Evolutionary conservation across 1,140 invertebrate species (phyloP).

Genomic region (Aporrectodea caliginosa): DNA sequence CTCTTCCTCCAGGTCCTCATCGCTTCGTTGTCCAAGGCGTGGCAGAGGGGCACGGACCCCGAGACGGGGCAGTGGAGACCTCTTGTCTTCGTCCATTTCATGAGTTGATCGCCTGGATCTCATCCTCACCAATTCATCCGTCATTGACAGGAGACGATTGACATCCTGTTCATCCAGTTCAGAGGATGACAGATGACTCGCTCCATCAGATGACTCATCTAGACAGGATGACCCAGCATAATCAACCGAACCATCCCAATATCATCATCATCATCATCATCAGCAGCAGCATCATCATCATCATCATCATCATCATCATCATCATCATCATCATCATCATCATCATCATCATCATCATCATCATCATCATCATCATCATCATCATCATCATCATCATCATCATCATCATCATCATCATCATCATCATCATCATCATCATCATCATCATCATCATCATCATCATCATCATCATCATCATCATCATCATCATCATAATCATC

Average conservation of each 20-base stretch:
- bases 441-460: background rate
- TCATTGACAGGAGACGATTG: background rate
- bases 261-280: background rate
- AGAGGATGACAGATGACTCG: background rate
- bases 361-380: background rate
- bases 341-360: background rate
- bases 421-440: background rate
- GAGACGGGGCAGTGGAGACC: background rate
- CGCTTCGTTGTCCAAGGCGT: background rate
- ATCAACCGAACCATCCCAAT: no score
- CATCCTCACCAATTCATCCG: background rate
- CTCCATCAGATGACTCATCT: background rate
- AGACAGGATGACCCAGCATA: background rate
- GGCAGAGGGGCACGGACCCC: background rate
- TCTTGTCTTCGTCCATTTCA: conserved; percentile 2
- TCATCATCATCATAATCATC: background rate
- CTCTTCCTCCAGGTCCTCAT: background rate
- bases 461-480: background rate
- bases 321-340: background rate
- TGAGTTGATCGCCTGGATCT: background rate
- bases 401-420: background rate
- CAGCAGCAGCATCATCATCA: background rate
- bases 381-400: background rate
- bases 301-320: background rate
- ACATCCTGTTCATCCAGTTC: background rate